A percentile compares a stretch with the other conserved stretches of the same genome.
phyloP scores from a whole-genome alignment of 2,888 invertebrate species.

The Tortrix viridana region DNA sequence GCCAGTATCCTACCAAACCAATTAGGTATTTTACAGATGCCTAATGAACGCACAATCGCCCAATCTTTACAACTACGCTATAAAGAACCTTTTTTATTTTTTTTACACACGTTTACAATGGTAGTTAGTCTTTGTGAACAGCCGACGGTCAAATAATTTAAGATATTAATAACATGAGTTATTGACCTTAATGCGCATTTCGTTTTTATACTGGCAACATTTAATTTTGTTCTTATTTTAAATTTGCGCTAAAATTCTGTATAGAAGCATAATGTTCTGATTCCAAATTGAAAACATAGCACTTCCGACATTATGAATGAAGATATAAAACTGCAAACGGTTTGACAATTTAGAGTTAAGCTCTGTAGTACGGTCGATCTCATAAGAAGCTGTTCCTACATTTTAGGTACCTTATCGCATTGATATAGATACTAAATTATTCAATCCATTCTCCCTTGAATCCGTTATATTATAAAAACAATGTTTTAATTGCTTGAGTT shows the following conservation, averaged over 20 bases:
- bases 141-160: conserved; percentile 51
- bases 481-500: conserved; percentile 23
- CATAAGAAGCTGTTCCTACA: no score
- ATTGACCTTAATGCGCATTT: conserved; percentile 43
- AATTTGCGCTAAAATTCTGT: conserved; percentile 21
- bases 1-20: conserved; percentile 46
- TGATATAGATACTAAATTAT: no score
- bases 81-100: conserved; percentile 59
- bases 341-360: no score
- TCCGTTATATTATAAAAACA: conserved; percentile 30
- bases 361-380: no score
- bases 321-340: no score
- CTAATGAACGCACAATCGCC: conserved; percentile 66
- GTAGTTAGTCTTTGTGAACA: conserved; percentile 56
- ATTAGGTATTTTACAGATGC: conserved; percentile 54
- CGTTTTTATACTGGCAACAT: conserved; percentile 20
- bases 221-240: conserved; percentile 16
- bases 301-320: no score
- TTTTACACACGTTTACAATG: conserved; percentile 68
- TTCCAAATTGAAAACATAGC: no score
- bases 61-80: conserved; percentile 54
- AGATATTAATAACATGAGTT: conserved; percentile 42
- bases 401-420: no score
- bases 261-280: no score
- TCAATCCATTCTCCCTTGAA: no score